Evolutionary conservation across 1,140 invertebrate genomes (phyloP).

Genomic region (Schlechtendalia chinensis): DNA sequence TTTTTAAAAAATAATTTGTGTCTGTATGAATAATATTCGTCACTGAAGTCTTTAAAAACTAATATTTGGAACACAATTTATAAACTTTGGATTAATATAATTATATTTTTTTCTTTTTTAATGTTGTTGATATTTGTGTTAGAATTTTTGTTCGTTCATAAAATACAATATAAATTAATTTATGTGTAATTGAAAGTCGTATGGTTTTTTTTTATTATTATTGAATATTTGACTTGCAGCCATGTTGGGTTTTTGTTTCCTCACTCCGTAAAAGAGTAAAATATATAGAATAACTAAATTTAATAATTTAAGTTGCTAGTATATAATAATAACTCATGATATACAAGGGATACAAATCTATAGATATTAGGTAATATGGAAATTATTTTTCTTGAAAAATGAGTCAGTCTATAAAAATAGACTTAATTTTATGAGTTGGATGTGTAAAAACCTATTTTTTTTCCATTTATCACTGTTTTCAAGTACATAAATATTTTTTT

Average conservation of each 20-base stretch:
- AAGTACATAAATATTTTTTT: background rate
- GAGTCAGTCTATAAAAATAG: background rate
- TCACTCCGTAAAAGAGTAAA: no score
- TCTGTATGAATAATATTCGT: conserved; percentile 9
- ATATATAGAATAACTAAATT: no score
- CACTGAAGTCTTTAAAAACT: conserved; percentile 19
- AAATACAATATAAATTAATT: conserved; percentile 34
- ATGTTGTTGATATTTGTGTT: conserved; percentile 39
- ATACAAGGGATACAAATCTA: conserved; percentile 7
- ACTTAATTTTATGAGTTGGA: background rate
- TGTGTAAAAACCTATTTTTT: background rate
- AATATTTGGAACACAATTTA: conserved; percentile 14
- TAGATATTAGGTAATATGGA: background rate
- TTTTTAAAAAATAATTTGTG: conserved; percentile 31
- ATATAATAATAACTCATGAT: no score
- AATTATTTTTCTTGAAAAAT: no score
- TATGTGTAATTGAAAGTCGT: conserved; percentile 19
- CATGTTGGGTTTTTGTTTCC: background rate
- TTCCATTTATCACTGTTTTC: background rate
- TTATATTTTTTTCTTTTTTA: conserved; percentile 13
- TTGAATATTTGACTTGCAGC: background rate
- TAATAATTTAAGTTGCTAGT: no score
- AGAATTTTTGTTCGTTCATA: conserved; percentile 28
- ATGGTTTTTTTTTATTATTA: conserved; percentile 27
- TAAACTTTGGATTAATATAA: conserved; percentile 33